Base-by-base conservation (phyloP, 2,113 vertebrate genomes). In the Dascyllus trimaculatus region DNA sequence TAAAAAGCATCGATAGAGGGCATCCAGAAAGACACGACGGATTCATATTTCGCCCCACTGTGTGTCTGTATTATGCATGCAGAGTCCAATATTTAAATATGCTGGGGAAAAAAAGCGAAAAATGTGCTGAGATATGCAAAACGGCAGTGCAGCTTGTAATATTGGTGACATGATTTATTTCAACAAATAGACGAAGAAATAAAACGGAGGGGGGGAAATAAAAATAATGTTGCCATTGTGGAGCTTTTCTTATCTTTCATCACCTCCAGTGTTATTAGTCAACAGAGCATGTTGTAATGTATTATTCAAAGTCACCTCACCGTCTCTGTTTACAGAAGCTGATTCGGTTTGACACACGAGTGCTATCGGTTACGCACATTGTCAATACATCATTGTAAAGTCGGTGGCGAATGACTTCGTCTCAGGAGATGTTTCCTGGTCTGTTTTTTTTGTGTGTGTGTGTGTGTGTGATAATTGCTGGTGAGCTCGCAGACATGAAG, bases 121-220 rank as follows among this genome's bases (percentile, higher is more conserved):
- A 72, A 85, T 64, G 69, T 78, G 81, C 80, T 74, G 70, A 85
- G 73, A 61, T 77, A 52, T 71, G 63, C 60, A 59, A 88, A 82
- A 53, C 11, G n/a, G 14, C 53, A 21, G 45, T 52, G 43, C n/a
- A 22, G 60, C 61, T 53, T 63, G 56, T 73, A 66, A 83, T 58
- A 61, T 73, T 71, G 71, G 68, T 56, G 43, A 63, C 32, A 64
- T 90, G 81, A 88, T 81, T 89, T 83, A 83, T 86, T 81, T 81
- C 38, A 45, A 64, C 6, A 24, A 40, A 75, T 69, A 46, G 32
- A 43, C 49, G 46, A 32, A 72, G 24, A 76, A 21, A 63, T 18
- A 48, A 14, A 43, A 64, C n/a, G n/a, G n/a, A n/a, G n/a, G n/a
- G n/a, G n/a, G n/a, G n/a, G 15, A 46, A 67, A 51, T n/a, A 59